Evolutionary conservation across 2,113 vertebrate genomes (phyloP), one percentile per base, ranked within the genome.

Genomic region (Neoarius graeffei): DNA sequence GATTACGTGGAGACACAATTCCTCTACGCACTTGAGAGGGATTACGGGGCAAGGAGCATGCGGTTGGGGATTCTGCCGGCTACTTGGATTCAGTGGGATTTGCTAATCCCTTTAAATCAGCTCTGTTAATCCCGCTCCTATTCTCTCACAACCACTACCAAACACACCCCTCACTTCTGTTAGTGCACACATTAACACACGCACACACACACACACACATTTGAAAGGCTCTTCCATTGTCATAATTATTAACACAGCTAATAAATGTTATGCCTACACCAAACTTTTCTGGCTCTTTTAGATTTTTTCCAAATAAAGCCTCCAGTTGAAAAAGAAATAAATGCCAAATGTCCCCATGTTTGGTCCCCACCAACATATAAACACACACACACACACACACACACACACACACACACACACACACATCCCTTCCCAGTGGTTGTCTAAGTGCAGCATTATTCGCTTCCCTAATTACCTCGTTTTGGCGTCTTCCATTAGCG

Each of bases 51-150:
- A 85, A 89, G 82, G 86, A 90, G 89, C 60, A 90, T 90, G 88
- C 89, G 77, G 87, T 76, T 86, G 85, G 91, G 90, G 89, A 90
- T 93, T 91, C 92, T 91, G 90, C 85, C 87, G 91, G 92, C 92
- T 91, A 89, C 92, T 89, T 87, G 91, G 90, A 91, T 92, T 92
- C 88, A 23, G 83, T 89, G 64, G 91, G 91, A 92, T 82, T 90
- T 90, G 91, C 91, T 95, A 94, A 95, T 95, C 94, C 93, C 89
- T 93, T 93, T 92, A 94, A 95, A 93, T 93, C 92, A 92, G 88
- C 89, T 91, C 87, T 89, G 89, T 91, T 94, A 95, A 94, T 95
- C 94, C 94, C 11, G 48, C 86, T 88, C 73, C 92, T 90, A 92
- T 91, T 93, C 89, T 91, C 89, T 30, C 88, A 89, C 92, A 89